Conservation (phyloP, 2,797 vertebrate species). For the Fratercula arctica region DNA sequence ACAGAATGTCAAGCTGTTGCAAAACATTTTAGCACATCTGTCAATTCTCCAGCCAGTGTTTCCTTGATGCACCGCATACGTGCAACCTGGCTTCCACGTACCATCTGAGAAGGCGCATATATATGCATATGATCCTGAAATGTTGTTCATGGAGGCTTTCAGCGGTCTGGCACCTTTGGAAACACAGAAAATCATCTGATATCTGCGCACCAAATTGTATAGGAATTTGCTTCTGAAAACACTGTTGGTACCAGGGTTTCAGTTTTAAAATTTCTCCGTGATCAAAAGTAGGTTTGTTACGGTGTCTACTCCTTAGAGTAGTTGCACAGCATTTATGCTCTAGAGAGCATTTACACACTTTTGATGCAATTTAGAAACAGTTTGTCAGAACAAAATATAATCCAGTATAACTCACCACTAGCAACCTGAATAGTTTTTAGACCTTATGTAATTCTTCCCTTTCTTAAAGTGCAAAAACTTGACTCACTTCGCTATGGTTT, state of each 20-base stretch:
- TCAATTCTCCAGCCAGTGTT: not conserved
- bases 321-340: rapidly evolving
- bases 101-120: not conserved
- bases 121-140: not conserved
- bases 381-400: not conserved
- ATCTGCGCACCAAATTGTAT: not conserved
- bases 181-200: not conserved
- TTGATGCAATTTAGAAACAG: not conserved
- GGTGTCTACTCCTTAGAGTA: not conserved
- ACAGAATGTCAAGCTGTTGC: not conserved
- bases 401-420: not conserved
- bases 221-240: not conserved
- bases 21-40: not conserved
- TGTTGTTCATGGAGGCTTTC: not conserved
- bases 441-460: not conserved
- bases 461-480: not conserved
- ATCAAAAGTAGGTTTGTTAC: not conserved
- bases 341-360: not conserved
- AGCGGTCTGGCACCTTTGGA: not conserved
- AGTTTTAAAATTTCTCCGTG: not conserved
- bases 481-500: not conserved
- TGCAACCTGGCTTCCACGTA: rapidly evolving
- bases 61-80: rapidly evolving
- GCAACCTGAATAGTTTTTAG: not conserved
- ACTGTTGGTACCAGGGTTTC: not conserved